Base-by-base conservation (phyloP, 2,888 invertebrate genomes). In the Meloe dianella region DNA sequence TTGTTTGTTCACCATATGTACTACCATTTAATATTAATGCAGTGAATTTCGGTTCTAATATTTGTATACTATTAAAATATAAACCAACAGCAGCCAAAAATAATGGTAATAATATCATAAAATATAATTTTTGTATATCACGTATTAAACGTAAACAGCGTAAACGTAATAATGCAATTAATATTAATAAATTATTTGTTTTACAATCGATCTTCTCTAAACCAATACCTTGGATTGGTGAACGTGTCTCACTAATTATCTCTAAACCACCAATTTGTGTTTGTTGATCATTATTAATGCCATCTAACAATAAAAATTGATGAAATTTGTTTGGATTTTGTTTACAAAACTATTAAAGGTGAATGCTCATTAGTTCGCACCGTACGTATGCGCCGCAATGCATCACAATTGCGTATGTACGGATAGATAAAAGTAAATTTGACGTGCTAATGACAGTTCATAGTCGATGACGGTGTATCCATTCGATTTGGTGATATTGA, bases 101-200 rank as follows among this genome's bases (percentile, higher is more conserved):
- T 4, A 92, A 85, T 0, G 92, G 92, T 79, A 92, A 85, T 61
- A 92, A 85, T 69, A 93, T 88, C 86, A 92, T 90, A 74, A 92
- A 90, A 75, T 92, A 91, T 1, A 93, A 83, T 77, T 92, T 89
- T 82, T 91, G 91, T 0, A 80, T 63, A 64, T 80, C 92, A 30
- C 92, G 84, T 70, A 91, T 85, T 84, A 92, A 86, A 66, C 91
- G 84, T 56, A 91, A 84, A 0, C 88, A 85, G 64, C 93, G 83
- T 71, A 93, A 84, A 79, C 89, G 87, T 58, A 92, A 85, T 74
- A 93, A 86, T 0, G 92, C 91, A 65, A 88, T 86, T 67, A 92
- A 85, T 0, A 88, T 91, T 77, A 91, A 87, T 81, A 87, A 85
- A 70, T 86, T 86, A 32, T 87, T 88, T 1, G 90, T 90, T 69